Conservation (phyloP, 2,113 vertebrate species). For the Ascaphus truei region DNA sequence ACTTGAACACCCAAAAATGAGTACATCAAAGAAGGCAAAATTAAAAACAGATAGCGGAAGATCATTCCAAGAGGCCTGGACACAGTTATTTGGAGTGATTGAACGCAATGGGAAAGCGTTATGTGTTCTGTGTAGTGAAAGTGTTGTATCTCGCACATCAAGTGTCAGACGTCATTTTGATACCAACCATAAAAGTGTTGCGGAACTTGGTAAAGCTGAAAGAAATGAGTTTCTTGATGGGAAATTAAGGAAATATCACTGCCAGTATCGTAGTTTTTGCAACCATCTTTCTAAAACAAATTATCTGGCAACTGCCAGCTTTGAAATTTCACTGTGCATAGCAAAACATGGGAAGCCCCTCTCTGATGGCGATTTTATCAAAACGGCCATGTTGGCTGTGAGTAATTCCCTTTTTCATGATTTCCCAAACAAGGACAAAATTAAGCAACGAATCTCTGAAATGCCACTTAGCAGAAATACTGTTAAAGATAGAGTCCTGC, state of each 20-base stretch:
- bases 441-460: not conserved
- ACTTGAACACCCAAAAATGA: not conserved
- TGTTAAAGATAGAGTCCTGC: no score
- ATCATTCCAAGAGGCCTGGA: not conserved
- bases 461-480: not conserved
- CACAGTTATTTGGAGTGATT: not conserved
- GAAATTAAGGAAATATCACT: constrained; percentile 4
- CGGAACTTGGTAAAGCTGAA: not conserved
- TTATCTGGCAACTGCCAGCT: not conserved
- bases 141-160: constrained; percentile 1
- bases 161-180: constrained; percentile 7
- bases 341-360: not conserved
- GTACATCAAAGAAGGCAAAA: not conserved
- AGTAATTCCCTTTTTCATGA: not conserved
- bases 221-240: not conserved
- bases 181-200: constrained; percentile 6
- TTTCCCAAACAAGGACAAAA: not conserved
- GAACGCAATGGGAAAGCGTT: not conserved
- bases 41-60: not conserved
- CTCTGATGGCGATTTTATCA: constrained; percentile 2
- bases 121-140: not conserved
- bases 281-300: not conserved
- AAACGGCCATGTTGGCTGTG: not conserved
- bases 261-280: not conserved
- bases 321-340: not conserved